Evolutionary conservation across 2,888 invertebrate genomes (phyloP).

Genomic region (Flabesymbios commensalis): DNA sequence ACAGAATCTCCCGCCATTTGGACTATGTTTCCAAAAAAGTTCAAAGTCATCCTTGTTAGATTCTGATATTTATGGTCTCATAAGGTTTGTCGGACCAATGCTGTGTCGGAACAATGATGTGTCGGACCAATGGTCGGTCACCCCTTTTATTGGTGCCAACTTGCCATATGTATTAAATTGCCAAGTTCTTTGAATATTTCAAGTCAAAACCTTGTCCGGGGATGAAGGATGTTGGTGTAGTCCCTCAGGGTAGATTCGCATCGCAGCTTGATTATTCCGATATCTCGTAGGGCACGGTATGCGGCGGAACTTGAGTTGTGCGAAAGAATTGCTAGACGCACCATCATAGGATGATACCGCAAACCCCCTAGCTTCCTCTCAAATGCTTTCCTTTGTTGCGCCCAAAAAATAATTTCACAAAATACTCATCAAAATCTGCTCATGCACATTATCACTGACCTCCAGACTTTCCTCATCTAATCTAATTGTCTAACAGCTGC

Average conservation of each 20-base stretch:
- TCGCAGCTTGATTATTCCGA: slow-evolving; percentile 3
- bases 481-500: too few relatives aligned
- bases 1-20: too few relatives aligned
- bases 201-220: neutral
- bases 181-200: neutral
- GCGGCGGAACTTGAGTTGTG: neutral
- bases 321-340: slow-evolving; percentile 7
- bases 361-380: neutral
- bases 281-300: neutral
- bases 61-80: too few relatives aligned
- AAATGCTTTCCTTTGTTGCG: slow-evolving; percentile 3
- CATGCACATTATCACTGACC: neutral
- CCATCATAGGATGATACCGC: slow-evolving; percentile 12
- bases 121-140: too few relatives aligned
- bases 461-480: neutral
- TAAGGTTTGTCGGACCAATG: too few relatives aligned
- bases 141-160: too few relatives aligned
- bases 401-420: slow-evolving; percentile 6
- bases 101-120: too few relatives aligned
- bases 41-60: too few relatives aligned
- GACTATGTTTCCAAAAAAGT: too few relatives aligned
- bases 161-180: too few relatives aligned
- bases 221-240: neutral
- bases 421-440: neutral
- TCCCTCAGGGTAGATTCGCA: neutral